phyloP scores from a whole-genome alignment of 2,113 vertebrate species.

The Struthidea cinerea region DNA sequence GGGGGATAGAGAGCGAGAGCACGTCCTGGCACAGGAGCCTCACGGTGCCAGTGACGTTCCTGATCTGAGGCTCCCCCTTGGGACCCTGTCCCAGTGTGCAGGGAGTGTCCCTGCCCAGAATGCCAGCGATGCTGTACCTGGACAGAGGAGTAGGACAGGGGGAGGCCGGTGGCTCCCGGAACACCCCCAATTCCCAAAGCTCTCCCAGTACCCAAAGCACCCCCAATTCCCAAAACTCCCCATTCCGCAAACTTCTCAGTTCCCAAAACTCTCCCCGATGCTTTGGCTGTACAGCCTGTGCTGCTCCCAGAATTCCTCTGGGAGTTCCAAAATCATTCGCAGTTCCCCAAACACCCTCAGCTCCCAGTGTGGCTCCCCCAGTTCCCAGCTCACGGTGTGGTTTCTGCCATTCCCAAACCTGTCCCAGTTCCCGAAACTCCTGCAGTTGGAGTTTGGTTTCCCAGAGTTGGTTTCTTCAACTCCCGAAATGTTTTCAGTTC shows the following conservation, averaged over 20 bases:
- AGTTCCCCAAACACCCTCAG: neutral
- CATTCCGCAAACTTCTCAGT: neutral
- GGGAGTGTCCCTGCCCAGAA: neutral
- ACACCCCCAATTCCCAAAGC: neutral
- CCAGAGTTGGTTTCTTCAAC: neutral
- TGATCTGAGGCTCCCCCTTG: fast-evolving
- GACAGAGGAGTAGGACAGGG: neutral
- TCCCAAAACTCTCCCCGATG: neutral
- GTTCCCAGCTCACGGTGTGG: neutral
- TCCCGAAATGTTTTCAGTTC: neutral
- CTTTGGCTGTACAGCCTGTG: neutral
- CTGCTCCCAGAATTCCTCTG: no score
- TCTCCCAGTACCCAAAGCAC: neutral
- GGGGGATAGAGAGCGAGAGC: neutral
- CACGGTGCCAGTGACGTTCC: fast-evolving
- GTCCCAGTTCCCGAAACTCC: no score
- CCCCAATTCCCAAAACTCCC: neutral
- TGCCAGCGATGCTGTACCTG: neutral
- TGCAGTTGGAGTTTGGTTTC: neutral
- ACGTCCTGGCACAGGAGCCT: fast-evolving
- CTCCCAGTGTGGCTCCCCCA: neutral
- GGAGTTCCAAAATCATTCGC: neutral
- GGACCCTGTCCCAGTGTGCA: neutral
- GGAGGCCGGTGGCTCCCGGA: fast-evolving
- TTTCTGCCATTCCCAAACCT: neutral